Evolutionary conservation across 2,113 vertebrate species (phyloP).

Genomic region (Nannospalax galili): DNA sequence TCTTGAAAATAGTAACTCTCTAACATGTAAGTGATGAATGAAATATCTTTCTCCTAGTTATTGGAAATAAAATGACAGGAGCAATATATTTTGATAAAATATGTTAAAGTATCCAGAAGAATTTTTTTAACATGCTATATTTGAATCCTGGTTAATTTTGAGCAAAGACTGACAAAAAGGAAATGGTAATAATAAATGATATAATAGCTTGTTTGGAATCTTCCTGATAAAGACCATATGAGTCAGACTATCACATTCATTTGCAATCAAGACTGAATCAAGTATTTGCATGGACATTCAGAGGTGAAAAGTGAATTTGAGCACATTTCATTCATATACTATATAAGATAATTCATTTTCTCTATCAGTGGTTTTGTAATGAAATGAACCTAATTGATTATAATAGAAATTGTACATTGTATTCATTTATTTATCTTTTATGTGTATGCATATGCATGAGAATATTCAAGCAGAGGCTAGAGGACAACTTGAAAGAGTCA

Average conservation of each 20-base stretch:
- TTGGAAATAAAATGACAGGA: slow-evolving; percentile 18
- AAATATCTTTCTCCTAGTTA: neutral
- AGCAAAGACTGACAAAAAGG: slow-evolving; percentile 52
- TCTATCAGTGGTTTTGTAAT: slow-evolving; percentile 53
- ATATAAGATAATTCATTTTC: slow-evolving; percentile 61
- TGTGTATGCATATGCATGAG: no score
- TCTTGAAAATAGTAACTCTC: neutral
- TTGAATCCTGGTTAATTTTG: slow-evolving; percentile 60
- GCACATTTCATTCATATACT: slow-evolving; percentile 39
- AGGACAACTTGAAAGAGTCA: neutral
- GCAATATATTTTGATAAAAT: neutral
- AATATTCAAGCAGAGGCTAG: no score
- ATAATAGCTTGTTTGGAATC: slow-evolving; percentile 58
- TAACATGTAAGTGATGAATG: neutral
- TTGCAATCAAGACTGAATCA: slow-evolving; percentile 54
- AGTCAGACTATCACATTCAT: slow-evolving; percentile 54
- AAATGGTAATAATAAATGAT: slow-evolving; percentile 60
- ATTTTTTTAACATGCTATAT: slow-evolving; percentile 37
- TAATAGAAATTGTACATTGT: slow-evolving; percentile 58
- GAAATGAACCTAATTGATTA: slow-evolving; percentile 34
- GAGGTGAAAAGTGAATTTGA: slow-evolving; percentile 48
- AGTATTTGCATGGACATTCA: slow-evolving; percentile 34
- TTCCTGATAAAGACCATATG: slow-evolving; percentile 65
- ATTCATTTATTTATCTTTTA: neutral
- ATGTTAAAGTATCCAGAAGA: neutral